A percentile compares a stretch with the other conserved stretches of the same genome.
These are phyloP conservation scores for Zoanthus sansibaricus DNA, from an alignment of 92 coral and sea anemone genomes.

Conservation along the genomic window DNA sequence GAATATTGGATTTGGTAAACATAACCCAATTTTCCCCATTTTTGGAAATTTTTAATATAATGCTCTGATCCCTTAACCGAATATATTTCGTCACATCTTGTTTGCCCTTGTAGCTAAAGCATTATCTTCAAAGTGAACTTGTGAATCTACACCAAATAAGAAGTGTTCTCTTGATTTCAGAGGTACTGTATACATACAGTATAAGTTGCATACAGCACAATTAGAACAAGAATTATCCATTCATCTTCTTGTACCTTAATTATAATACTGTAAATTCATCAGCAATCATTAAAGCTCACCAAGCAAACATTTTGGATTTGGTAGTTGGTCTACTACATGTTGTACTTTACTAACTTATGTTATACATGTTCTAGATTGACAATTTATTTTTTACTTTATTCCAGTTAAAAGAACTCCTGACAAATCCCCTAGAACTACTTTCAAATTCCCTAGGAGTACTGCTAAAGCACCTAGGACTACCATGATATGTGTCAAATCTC, in stretches of 20 bases:
- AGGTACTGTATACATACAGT: not conserved
- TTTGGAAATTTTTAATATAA: not conserved
- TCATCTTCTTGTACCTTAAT: slow-evolving; percentile 3
- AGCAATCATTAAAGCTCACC: not conserved
- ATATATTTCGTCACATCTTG: too few relatives aligned
- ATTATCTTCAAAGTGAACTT: not conserved
- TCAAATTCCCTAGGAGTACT: too few relatives aligned
- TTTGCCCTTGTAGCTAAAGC: not conserved
- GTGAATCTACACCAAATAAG: slow-evolving; percentile 4
- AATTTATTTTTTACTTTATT: not conserved
- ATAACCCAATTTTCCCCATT: not conserved
- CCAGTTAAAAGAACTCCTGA: not conserved
- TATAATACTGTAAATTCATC: slow-evolving; percentile 2
- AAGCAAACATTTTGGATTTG: not conserved
- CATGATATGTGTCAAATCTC: too few relatives aligned
- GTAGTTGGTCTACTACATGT: not conserved
- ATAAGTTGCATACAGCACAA: not conserved
- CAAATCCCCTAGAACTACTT: slow-evolving; percentile 6
- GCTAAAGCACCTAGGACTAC: too few relatives aligned
- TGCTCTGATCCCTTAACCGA: not conserved
- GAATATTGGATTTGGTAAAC: not conserved
- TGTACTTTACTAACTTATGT: not conserved
- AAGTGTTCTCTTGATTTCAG: slow-evolving; percentile 1
- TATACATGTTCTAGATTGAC: not conserved
- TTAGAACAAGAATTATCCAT: not conserved